phyloP scores from a whole-genome alignment of 2,113 vertebrate species.

The Sturnira hondurensis region DNA sequence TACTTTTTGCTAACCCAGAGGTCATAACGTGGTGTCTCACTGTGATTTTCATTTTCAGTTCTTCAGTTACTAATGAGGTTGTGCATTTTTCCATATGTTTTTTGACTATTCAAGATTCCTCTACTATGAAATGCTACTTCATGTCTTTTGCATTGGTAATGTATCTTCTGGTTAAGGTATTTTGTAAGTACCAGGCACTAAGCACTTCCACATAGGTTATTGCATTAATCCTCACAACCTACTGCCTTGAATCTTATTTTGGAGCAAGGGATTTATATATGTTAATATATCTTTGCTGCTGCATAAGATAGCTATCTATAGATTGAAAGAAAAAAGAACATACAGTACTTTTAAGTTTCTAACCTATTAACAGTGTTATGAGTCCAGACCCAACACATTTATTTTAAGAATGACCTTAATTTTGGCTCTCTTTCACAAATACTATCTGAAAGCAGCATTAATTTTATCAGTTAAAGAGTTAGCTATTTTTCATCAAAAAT shows the following conservation, averaged over 20 bases:
- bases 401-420: slow-evolving; percentile 47
- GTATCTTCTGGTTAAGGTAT: slow-evolving; percentile 3
- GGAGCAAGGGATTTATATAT: slow-evolving; percentile 1
- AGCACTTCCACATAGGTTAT: background rate
- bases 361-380: background rate
- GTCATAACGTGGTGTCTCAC: background rate
- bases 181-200: background rate
- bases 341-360: background rate
- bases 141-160: background rate
- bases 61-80: background rate
- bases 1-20: background rate
- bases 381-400: background rate
- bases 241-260: slow-evolving; percentile 2
- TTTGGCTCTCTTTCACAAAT: slow-evolving; percentile 42
- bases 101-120: background rate
- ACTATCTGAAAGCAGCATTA: background rate
- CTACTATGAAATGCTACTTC: background rate
- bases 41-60: background rate
- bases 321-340: slow-evolving; percentile 27
- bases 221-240: background rate
- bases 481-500: slow-evolving; percentile 22
- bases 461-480: slow-evolving; percentile 18
- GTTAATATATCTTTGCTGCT: slow-evolving; percentile 30
- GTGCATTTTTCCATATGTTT: background rate
- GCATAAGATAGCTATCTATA: slow-evolving; percentile 10